Conservation (phyloP, 2,888 invertebrate species). For the Luperina nickerlii region DNA sequence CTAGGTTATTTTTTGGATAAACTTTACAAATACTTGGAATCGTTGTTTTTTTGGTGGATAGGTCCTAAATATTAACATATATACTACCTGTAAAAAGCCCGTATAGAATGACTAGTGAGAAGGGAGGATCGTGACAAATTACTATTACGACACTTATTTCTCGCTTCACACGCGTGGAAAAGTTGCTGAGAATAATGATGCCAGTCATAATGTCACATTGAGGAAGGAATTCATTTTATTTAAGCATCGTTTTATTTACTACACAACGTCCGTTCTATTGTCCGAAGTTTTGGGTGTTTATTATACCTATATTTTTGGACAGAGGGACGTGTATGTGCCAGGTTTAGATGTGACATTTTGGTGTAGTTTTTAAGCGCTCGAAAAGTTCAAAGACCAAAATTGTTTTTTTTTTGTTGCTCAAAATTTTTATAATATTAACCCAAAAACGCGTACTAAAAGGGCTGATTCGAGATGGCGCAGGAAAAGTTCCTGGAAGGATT, state of each 20-base stretch:
- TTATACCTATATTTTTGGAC: not conserved
- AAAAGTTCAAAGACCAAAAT: not conserved
- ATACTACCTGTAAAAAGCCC: conserved; percentile 38
- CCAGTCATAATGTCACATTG: conserved; percentile 57
- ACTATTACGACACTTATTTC: conserved; percentile 67
- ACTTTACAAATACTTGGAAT: conserved; percentile 4
- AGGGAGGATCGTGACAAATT: conserved; percentile 64
- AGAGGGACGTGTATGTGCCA: not conserved
- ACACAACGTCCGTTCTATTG: conserved; percentile 21
- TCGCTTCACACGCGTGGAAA: conserved; percentile 64
- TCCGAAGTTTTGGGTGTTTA: conserved; percentile 33
- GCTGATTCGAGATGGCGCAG: not conserved
- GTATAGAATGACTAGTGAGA: conserved; percentile 33
- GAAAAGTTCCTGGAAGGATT: not conserved
- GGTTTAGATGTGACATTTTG: not conserved
- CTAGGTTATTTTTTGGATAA: conserved; percentile 10
- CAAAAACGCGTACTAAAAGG: not conserved
- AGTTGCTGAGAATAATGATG: conserved; percentile 63
- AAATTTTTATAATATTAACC: not conserved
- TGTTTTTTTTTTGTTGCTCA: not conserved
- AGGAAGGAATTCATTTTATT: conserved; percentile 53
- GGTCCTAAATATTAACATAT: conserved; percentile 33
- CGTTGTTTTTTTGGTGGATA: conserved; percentile 9
- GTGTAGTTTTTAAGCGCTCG: not conserved
- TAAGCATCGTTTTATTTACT: conserved; percentile 49